Evolutionary conservation across 2,113 vertebrate species (phyloP), one percentile per base, ranked within the genome.

Genomic region (Todiramphus chloris): DNA sequence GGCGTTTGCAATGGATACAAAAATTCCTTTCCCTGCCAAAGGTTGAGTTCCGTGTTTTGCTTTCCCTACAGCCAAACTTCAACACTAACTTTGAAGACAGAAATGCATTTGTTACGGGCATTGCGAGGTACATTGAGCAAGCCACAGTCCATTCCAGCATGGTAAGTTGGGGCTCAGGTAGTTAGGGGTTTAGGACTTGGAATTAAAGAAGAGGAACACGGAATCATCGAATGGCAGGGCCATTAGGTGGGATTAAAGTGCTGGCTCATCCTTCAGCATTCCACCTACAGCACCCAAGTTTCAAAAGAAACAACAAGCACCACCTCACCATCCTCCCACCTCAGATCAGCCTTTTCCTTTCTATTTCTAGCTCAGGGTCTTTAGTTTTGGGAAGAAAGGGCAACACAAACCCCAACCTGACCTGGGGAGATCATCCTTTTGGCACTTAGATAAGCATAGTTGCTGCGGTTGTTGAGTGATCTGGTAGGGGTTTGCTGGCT

Each of bases 1-100:
- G 53, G 2, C 83, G 28, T 59, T 97, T 75, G 51, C 14, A 6
- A 37, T 74, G 14, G 31, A 16, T 43, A 14, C 18, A 50, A 3
- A 48, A 64, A 17, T 46, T 48, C 0, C 55, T 83, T 93, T 44
- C 16, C 16, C 25, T 70, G 13, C 3, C 1, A 30, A 58, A n/a
- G 43, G n/a, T 25, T 55, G 74, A 80, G 62, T 74, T 88, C n/a
- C 21, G 1, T 11, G 13, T 80, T 89, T 64, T 59, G 77, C 72
- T 87, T 97, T 94, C 48, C 82, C 74, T 90, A 13, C 96, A 99
- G 99, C 99, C 99, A 31, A 99, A 99, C 95, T 99, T 99, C 98
- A 99, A 99, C 98, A 99, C 99, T 91, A 99, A 99, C 98, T 99
- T 99, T 90, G 99, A 99, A 97, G 99, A 99, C 97, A 98, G 99